Evolutionary conservation across 2,888 invertebrate genomes (phyloP), one percentile per base, ranked within the genome.

Genomic region (Coenonympha arcania): DNA sequence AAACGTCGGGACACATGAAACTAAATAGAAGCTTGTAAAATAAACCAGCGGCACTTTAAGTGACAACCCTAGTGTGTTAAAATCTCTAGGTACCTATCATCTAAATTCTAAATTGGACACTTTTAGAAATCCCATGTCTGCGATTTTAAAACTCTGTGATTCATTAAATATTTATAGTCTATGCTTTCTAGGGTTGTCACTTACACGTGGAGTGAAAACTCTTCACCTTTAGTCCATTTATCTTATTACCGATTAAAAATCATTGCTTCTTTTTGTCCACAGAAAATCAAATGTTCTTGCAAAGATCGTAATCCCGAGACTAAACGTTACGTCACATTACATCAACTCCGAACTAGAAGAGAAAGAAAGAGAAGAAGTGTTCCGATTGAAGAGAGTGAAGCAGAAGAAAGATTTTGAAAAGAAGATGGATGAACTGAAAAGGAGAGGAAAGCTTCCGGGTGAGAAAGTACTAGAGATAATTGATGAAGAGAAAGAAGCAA

Each of bases 271-370:
- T 19, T 47, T 39, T 37, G n/a, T 58, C 69, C 62, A 43, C 68
- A 73, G 73, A 62, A 72, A 69, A 56, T 55, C 61, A 39, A 71
- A 70, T 46, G 67, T 71, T 1, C 59, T 73, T 6, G 31, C 55
- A 11, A 73, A 63, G 48, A 54, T 65, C 3, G 51, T 69, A 1
- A 57, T 67, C 34, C 72, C 71, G 20, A 62, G 57, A 36, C 54
- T 67, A n/a, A 41, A 53, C 5, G 50, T 54, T 2, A 67, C 68
- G 1, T 59, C 60, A 1, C 41, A 42, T 5, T 71, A 71, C 16
- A 69, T 70, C 6, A n/a, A 43, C 15, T 58, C 61, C 0, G 70
- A 72, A 45, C 37, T 71, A 22, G 66, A 69, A 47, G 65, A 67
- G 43, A 58, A 55, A 11, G 60, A 62, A 24, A 58, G 66, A 55